Percentiles rank a stretch among this genome's conserved stretches.
Conservation (phyloP, 2,888 invertebrate species). For the Sympetrum striolatum region DNA sequence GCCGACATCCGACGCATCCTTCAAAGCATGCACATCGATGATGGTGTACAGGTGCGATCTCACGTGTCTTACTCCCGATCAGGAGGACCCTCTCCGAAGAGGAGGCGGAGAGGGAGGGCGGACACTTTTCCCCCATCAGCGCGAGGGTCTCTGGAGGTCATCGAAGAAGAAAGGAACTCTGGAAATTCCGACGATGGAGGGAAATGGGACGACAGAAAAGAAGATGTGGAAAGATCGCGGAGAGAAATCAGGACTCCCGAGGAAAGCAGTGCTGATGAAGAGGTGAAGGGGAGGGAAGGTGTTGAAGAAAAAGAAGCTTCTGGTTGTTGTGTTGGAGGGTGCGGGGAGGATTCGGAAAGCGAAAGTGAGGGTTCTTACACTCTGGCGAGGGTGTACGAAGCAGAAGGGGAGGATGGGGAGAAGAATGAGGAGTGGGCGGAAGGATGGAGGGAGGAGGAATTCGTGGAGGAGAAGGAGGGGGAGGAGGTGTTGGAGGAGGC, state of each 20-base stretch:
- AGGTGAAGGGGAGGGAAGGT: neutral
- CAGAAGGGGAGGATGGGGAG: conserved; percentile 20
- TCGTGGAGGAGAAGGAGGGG: conserved; percentile 49
- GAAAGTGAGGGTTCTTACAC: conserved; percentile 15
- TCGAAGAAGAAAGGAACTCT: conserved; percentile 62
- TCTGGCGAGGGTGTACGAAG: neutral
- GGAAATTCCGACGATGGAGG: conserved; percentile 63
- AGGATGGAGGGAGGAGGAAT: conserved; percentile 47
- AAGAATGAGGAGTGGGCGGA: neutral
- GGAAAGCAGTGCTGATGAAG: conserved; percentile 60
- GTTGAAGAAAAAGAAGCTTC: conserved; percentile 59
- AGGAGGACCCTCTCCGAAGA: neutral
- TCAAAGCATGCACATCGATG: conserved; percentile 28
- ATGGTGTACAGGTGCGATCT: neutral
- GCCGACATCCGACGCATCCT: conserved; percentile 16
- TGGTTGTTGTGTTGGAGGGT: conserved; percentile 63
- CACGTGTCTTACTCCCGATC: neutral
- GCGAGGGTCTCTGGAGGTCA: conserved; percentile 47
- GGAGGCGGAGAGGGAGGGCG: conserved; percentile 50
- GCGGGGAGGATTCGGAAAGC: conserved; percentile 53
- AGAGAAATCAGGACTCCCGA: conserved; percentile 74
- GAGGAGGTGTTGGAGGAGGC: conserved; percentile 54
- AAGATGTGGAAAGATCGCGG: conserved; percentile 61
- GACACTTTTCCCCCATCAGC: conserved; percentile 45
- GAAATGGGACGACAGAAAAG: conserved; percentile 57